Evolutionary conservation across 2,113 vertebrate species (phyloP).

Genomic region (Mionectes macconnelli): DNA sequence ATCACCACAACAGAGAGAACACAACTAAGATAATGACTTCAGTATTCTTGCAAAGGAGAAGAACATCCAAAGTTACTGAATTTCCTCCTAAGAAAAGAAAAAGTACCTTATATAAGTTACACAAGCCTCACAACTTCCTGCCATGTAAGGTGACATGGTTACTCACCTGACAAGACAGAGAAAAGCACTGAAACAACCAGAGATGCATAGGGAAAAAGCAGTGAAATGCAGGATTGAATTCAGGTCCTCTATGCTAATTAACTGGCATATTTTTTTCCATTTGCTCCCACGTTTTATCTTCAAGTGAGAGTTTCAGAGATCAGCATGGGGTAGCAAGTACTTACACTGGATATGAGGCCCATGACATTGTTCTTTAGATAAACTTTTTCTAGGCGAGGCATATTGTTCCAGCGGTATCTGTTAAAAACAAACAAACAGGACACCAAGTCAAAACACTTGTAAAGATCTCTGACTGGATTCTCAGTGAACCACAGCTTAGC

Average conservation of each 20-base stretch:
- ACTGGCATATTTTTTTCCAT: neutral
- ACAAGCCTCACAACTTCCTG: neutral
- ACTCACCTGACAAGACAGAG: neutral
- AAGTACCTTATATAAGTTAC: neutral
- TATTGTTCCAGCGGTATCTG: slow-evolving; percentile 94
- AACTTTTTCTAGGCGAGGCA: slow-evolving; percentile 90
- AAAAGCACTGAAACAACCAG: neutral
- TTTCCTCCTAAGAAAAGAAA: neutral
- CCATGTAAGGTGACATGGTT: neutral
- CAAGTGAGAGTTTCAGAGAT: neutral
- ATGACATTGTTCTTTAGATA: slow-evolving; percentile 93
- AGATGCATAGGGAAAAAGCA: neutral
- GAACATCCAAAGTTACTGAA: neutral
- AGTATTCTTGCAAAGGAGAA: neutral
- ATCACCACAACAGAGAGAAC: neutral
- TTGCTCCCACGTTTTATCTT: neutral
- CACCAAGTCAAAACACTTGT: neutral
- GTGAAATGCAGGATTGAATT: neutral
- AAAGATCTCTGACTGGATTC: neutral
- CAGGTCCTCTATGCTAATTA: neutral
- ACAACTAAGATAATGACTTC: fast-evolving
- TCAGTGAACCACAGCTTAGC: fast-evolving
- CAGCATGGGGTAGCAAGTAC: neutral
- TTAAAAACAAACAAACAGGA: neutral
- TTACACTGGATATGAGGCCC: slow-evolving; percentile 86